phyloP scores from a whole-genome alignment of 2,113 vertebrate species.

The Galemys pyrenaicus region DNA sequence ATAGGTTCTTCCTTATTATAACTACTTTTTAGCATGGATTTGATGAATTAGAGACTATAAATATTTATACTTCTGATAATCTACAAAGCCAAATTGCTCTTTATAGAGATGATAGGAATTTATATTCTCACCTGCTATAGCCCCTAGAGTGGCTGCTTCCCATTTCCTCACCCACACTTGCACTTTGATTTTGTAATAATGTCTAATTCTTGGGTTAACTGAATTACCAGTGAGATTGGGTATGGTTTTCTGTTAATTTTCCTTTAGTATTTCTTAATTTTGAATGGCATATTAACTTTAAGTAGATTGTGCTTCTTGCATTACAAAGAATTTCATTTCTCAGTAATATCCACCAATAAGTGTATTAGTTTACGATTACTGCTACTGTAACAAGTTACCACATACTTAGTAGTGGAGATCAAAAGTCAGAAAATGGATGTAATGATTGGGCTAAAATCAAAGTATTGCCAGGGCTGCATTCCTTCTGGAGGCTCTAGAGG shows the following conservation, averaged over 20 bases:
- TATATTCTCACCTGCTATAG: not conserved
- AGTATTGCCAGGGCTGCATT: not conserved
- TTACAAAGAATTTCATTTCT: slow-evolving; percentile 43
- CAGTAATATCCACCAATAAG: not conserved
- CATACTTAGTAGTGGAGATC: not conserved
- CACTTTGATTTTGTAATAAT: not conserved
- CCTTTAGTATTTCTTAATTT: not conserved
- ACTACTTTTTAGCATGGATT: not conserved
- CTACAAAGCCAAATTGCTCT: not conserved
- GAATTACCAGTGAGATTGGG: not conserved
- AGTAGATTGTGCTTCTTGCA: not conserved
- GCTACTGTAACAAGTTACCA: not conserved
- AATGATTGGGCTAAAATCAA: not conserved
- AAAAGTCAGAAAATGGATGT: not conserved
- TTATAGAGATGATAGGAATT: not conserved
- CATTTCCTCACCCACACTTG: not conserved
- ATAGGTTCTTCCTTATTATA: not conserved
- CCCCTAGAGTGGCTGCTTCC: not conserved
- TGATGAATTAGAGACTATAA: not conserved
- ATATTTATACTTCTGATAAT: not conserved
- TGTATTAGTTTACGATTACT: not conserved
- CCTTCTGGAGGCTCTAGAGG: not conserved
- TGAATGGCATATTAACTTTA: not conserved
- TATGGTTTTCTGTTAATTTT: not conserved
- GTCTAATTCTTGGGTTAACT: not conserved